A percentile compares a stretch with the other conserved stretches of the same genome.
phyloP scores from a whole-genome alignment of 2,113 vertebrate genomes.

The Mustela nigripes region DNA sequence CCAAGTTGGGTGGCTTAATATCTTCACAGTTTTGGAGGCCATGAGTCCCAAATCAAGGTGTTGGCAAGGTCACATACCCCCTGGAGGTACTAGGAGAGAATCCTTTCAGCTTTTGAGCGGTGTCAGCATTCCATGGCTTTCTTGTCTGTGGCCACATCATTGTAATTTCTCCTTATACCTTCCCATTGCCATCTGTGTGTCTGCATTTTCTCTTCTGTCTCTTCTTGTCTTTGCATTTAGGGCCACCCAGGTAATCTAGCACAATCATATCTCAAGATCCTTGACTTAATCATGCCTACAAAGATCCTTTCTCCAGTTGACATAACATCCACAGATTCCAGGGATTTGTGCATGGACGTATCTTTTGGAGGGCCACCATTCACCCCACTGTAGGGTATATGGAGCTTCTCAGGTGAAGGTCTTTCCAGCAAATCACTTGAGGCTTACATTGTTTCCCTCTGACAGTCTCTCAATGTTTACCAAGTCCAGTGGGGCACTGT shows the following conservation, averaged over 20 bases:
- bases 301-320: neutral
- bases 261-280: neutral
- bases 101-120: neutral
- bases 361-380: neutral
- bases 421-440: neutral
- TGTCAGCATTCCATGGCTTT: neutral
- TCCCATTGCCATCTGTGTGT: neutral
- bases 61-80: neutral
- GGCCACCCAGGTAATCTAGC: no score
- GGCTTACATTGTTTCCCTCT: neutral
- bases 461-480: neutral
- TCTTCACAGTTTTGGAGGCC: neutral
- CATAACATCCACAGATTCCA: neutral
- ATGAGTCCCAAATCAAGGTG: neutral
- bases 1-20: neutral
- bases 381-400: neutral
- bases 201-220: neutral
- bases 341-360: neutral
- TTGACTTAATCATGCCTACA: neutral
- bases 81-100: neutral
- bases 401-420: neutral
- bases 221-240: neutral
- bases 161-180: neutral
- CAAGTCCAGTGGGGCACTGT: neutral
- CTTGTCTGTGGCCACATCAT: neutral